Evolutionary conservation across 1,140 invertebrate genomes (phyloP).

Genomic region (Elymnias hypermnestra): DNA sequence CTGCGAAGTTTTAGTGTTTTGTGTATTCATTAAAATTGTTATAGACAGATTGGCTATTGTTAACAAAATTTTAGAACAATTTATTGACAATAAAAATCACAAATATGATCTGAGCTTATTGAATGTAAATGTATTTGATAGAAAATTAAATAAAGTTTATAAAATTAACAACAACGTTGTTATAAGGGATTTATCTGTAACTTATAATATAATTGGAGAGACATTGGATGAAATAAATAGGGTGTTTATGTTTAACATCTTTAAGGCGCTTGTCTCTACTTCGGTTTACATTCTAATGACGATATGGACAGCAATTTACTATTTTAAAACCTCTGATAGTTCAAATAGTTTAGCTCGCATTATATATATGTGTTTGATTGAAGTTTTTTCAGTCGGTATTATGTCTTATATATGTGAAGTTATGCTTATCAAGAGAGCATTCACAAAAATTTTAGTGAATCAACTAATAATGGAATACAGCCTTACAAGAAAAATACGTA

Average conservation of each 20-base stretch:
- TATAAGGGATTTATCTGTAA: background rate
- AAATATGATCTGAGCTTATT: background rate
- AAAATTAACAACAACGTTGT: too few relatives aligned
- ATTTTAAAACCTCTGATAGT: background rate
- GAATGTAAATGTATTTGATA: too few relatives aligned
- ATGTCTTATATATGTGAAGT: background rate
- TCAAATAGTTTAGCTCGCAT: background rate
- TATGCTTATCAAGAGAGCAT: background rate
- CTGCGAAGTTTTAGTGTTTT: background rate
- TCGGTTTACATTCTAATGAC: background rate
- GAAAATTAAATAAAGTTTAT: too few relatives aligned
- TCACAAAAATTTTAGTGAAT: background rate
- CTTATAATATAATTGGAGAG: background rate
- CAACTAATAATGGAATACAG: background rate
- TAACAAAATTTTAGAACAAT: background rate
- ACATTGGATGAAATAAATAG: background rate
- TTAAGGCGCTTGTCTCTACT: background rate
- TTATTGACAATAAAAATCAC: background rate
- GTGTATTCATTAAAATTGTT: background rate
- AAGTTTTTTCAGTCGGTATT: background rate
- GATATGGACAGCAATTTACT: background rate
- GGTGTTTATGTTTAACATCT: background rate
- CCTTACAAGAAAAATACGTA: background rate
- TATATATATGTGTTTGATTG: background rate
- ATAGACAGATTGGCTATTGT: background rate